Conservation (phyloP, 2,797 vertebrate species). For the Caiman crocodilus region DNA sequence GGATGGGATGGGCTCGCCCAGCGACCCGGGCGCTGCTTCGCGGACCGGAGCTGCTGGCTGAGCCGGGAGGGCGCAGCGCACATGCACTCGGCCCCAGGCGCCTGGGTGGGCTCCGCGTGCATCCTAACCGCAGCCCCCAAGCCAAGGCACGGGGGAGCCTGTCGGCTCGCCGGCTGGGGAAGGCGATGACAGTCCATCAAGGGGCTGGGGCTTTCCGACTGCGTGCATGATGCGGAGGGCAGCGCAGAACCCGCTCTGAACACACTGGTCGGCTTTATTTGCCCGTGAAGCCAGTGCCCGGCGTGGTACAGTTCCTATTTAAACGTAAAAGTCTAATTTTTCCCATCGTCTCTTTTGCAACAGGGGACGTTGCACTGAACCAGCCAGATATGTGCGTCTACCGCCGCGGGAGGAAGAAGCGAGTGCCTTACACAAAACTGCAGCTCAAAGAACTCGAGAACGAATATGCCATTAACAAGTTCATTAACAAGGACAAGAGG, state of each 20-base stretch:
- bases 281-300: conserved; percentile 31
- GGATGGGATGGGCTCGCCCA: too few species aligned
- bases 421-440: conserved; percentile 88
- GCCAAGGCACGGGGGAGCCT: conserved; percentile 39
- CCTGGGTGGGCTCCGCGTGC: background rate
- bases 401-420: conserved; percentile 88
- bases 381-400: conserved; percentile 87
- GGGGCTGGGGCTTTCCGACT: conserved; percentile 65
- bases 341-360: conserved; percentile 72
- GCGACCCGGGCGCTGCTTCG: too few species aligned
- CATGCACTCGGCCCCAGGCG: conserved; percentile 38
- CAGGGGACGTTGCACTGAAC: conserved; percentile 85
- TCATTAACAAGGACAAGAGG: conserved; percentile 99
- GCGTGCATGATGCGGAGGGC: conserved; percentile 62
- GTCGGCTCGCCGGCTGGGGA: conserved; percentile 57
- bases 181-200: conserved; percentile 77
- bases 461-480: conserved; percentile 93
- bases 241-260: conserved; percentile 78
- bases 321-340: conserved; percentile 75
- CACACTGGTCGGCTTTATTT: conserved; percentile 62
- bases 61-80: conserved; percentile 19
- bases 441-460: conserved; percentile 95
- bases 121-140: background rate
- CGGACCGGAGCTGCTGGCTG: too few species aligned
- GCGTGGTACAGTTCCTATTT: conserved; percentile 43